Percentiles rank a stretch among this genome's conserved stretches.
Conservation (phyloP, 1,140 invertebrate species). For the Oryctes rhinoceros region DNA sequence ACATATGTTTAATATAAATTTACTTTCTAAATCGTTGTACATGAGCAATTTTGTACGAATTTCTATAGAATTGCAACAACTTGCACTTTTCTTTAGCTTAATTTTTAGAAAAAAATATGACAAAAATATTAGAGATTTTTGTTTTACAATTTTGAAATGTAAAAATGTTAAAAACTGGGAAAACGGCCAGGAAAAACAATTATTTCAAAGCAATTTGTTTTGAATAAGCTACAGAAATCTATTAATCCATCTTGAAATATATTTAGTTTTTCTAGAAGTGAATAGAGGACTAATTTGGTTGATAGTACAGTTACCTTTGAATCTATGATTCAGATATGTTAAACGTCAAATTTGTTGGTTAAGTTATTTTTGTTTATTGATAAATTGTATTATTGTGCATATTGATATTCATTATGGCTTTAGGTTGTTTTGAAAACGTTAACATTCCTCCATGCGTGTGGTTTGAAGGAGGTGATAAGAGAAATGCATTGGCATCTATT, state of each 20-base stretch:
- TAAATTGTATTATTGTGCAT: neutral
- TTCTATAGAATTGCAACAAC: too few species aligned
- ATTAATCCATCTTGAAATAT: neutral
- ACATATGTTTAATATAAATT: too few species aligned
- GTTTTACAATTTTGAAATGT: too few species aligned
- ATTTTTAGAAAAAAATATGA: too few species aligned
- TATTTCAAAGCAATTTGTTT: too few species aligned
- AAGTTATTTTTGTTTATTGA: neutral
- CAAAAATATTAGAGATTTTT: too few species aligned
- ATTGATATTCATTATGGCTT: slow-evolving; percentile 36
- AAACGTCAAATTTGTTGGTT: neutral
- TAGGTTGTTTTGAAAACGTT: slow-evolving; percentile 63
- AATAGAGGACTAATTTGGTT: neutral
- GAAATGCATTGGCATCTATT: slow-evolving; percentile 86
- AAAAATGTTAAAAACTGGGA: too few species aligned
- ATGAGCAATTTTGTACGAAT: too few species aligned
- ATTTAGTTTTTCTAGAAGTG: neutral
- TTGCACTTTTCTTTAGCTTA: too few species aligned
- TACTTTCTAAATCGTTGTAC: too few species aligned
- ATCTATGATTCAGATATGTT: neutral
- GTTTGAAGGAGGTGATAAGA: slow-evolving; percentile 74
- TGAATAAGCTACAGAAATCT: neutral
- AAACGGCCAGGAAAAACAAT: too few species aligned
- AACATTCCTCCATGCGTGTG: slow-evolving; percentile 67
- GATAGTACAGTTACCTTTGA: neutral